Evolutionary conservation across 1,140 invertebrate species (phyloP).

Genomic region (Microplitis mediator): DNA sequence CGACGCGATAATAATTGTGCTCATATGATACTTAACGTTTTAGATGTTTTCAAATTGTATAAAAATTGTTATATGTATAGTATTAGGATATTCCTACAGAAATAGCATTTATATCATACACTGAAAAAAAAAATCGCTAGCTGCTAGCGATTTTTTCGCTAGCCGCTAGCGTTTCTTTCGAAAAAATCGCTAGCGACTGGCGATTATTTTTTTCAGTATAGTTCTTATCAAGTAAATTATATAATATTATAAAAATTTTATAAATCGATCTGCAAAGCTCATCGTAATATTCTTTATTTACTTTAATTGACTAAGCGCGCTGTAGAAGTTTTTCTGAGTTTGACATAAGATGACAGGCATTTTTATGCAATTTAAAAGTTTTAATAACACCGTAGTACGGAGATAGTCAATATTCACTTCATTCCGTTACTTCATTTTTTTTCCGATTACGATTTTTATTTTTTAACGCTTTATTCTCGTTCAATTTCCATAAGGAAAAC

Average conservation of each 20-base stretch:
- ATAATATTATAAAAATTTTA: too few relatives aligned
- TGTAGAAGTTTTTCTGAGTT: constrained; percentile 13
- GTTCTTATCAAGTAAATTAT: too few relatives aligned
- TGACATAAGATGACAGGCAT: constrained; percentile 31
- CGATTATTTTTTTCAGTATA: too few relatives aligned
- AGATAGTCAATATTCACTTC: constrained; percentile 60
- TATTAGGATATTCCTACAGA: too few relatives aligned
- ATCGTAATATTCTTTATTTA: constrained; percentile 3
- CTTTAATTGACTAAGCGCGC: constrained; percentile 35
- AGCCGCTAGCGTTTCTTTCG: too few relatives aligned
- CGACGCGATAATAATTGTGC: constrained; percentile 12
- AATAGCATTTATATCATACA: too few relatives aligned
- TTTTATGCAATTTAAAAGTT: constrained; percentile 63
- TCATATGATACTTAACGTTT: constrained; percentile 5
- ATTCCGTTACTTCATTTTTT: constrained; percentile 54
- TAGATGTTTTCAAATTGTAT: too few relatives aligned
- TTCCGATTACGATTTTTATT: constrained; percentile 26
- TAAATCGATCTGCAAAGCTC: neutral
- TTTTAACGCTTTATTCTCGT: constrained; percentile 18
- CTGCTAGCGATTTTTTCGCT: too few relatives aligned
- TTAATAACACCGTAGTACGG: constrained; percentile 58
- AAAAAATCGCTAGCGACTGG: too few relatives aligned
- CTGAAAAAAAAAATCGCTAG: too few relatives aligned
- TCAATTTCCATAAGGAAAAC: constrained; percentile 5
- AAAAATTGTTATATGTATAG: too few relatives aligned